These are phyloP conservation scores for Sarcophaga peregrina DNA, from an alignment of 1,140 invertebrate species.

Conservation along the genomic window DNA sequence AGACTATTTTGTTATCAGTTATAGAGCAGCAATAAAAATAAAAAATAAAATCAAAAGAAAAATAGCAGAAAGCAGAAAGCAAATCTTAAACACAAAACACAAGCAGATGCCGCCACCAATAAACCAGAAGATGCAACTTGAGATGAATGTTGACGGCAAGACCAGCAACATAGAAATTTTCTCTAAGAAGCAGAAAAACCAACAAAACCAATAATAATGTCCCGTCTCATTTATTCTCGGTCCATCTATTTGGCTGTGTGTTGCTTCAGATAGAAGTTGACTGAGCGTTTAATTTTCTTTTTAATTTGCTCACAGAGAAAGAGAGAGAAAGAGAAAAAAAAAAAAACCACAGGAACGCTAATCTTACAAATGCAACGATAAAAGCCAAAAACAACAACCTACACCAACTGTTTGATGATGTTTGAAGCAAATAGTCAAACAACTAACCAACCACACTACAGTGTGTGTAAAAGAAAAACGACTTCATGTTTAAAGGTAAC, in stretches of 20 bases:
- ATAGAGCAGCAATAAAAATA: conserved; percentile 25
- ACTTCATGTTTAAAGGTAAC: conserved; percentile 2
- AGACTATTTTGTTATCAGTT: conserved; percentile 17
- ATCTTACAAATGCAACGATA: conserved; percentile 39
- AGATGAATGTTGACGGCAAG: conserved; percentile 28
- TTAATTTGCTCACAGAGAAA: not conserved
- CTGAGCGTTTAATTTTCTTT: conserved; percentile 38
- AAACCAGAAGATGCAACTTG: conserved; percentile 1
- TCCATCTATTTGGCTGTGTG: conserved; percentile 8
- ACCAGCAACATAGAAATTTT: not conserved
- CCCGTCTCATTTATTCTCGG: not conserved
- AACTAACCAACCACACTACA: not conserved
- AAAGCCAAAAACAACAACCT: not conserved
- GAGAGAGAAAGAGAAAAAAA: not conserved
- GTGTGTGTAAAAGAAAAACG: conserved; percentile 14
- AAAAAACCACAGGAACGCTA: not conserved
- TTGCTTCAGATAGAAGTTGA: conserved; percentile 35
- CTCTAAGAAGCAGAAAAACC: not conserved
- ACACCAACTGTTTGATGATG: conserved; percentile 12
- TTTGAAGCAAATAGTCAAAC: not conserved
- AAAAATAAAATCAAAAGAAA: not conserved
- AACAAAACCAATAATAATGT: conserved; percentile 9
- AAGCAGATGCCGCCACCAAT: conserved; percentile 27
- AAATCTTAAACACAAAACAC: not conserved
- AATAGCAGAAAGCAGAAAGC: too few species aligned